Evolutionary conservation across 1,140 invertebrate species (phyloP), one percentile per base, ranked within the genome.

Genomic region (Arion vulgaris): DNA sequence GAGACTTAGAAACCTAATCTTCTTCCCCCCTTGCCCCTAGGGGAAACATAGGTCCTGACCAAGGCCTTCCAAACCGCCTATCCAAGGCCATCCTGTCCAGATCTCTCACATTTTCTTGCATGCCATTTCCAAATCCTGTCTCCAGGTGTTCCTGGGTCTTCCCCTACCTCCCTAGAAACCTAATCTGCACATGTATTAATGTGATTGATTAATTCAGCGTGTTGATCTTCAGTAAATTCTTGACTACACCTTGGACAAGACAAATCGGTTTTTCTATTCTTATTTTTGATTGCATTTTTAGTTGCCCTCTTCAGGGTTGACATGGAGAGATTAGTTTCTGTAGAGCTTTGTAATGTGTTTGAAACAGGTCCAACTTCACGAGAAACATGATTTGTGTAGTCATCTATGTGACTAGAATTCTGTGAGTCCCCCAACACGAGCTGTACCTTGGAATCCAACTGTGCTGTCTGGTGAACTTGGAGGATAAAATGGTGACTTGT

Each of bases 181-280:
- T 77, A 83, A n/a, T 83, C 82, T 71, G 36, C 53, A 39, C 82
- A 83, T 9, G 23, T 51, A 23, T 83, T 76, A 17, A 83, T 83
- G 53, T 83, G 82, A n/a, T 32, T 39, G 15, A 83, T 23, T 23
- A 83, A 51, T 38, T 79, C 51, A 4, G 69, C 26, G 11, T 72
- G 26, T 49, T 78, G 69, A 49, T 53, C 57, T 68, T 82, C 80
- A n/a, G 80, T 32, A 79, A 79, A 83, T 26, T 77, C 82, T 53
- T 78, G 34, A 41, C 69, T 62, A 51, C 82, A 83, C 28, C 77
- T 83, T 38, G 82, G 82, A 51, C 82, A 83, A 15, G 62, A 38
- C 32, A 83, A 51, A 28, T 53, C 41, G 9, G 62, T 57, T 57
- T 57, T 0, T 78, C 75, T 71, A 13, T 36, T 45, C n/a, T 78